Base-by-base conservation (phyloP, 2,888 invertebrate genomes). In the Thymelicus acteon region DNA sequence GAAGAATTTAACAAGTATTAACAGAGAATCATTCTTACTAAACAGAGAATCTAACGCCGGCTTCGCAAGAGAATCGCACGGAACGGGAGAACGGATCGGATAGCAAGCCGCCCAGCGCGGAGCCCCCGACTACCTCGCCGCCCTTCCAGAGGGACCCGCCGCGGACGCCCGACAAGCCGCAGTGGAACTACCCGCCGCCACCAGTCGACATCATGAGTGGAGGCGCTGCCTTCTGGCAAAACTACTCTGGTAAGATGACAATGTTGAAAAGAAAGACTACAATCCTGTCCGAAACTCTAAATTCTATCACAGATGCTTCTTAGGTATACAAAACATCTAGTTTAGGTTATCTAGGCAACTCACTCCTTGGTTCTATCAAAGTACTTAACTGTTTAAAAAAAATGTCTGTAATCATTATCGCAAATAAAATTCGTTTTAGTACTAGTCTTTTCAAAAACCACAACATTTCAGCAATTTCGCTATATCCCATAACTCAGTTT, bases 221-320 rank as follows among this genome's bases (percentile, higher is more conserved):
- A 68, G 97, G 97, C 52, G 96, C 96, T 62, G 97, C 97, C 58
- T 97, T 98, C 92, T 98, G 97, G 97, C 97, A 97, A 87, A 98
- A 97, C 88, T 98, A 98, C 92, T 97, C 97, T 85, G 97, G 97
- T 98, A 87, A 95, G 96, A 87, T 24, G 13, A 63, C 10, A 44
- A 44, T 44, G 44, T 31, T 31, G 3, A 31, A 31, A 31, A 31
- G 19, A 31, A 31, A 3, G 31, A 31, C 31, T 31, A 31, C 31
- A 19, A 19, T 19, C 31, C n/a, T n/a, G n/a, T n/a, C n/a, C n/a
- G n/a, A n/a, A n/a, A n/a, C n/a, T n/a, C n/a, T n/a, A n/a, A n/a
- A 31, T 31, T 31, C 31, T 31, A 19, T 19, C 19, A 31, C 31
- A 31, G 31, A 31, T n/a, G n/a, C n/a, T n/a, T n/a, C n/a, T n/a